Evolutionary conservation across 64 coral and sea anemone species (phyloP), one percentile per base, ranked within the genome.

Genomic region (Astreopora myriophthalma): DNA sequence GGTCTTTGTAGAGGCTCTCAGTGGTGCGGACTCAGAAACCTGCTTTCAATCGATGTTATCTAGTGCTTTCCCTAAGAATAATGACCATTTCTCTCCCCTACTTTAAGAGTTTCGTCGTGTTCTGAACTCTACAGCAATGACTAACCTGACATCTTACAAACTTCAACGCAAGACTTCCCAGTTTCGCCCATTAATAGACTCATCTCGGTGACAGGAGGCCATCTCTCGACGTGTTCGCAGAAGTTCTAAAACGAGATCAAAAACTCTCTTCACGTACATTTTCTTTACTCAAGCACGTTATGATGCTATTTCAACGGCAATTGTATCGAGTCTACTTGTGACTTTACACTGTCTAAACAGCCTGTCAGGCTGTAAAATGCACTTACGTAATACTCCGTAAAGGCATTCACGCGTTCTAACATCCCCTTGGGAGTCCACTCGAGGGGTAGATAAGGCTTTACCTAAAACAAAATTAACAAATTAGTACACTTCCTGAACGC

Each of bases 121-220:
- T 58, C 52, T 58, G 16, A 58, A 58, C 52, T 46, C 42, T 11
- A 11, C 42, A 20, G 39, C 1, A 49, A 91, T 32, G 17, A 23
- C 85, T 85, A 71, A 96, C 95, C 95, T 49, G 65, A 85, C 39
- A 48, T n/a, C 57, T 90, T 75, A 40, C 95, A 96, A 42, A 89
- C 90, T 11, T 96, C 78, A 30, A 85, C 84, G 29, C 95, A 96
- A 12, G 95, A 96, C 27, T 78, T 49, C 5, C 77, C 91, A 28
- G 48, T 71, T n/a, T 75, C 86, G 7, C 95, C 69, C 33, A 93
- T 73, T 17, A 93, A 52, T 20, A 96, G 52, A 36, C 68, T 79
- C 85, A 82, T 77, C 63, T 93, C 85, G 19, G 88, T 78, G 33
- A 89, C 67, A 25, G 95, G 95, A 10, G 95, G 95, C 95, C 95